Percentiles rank a stretch among this genome's conserved stretches.
Conservation (phyloP, 2,113 vertebrate species). For the Antigone vipio region DNA sequence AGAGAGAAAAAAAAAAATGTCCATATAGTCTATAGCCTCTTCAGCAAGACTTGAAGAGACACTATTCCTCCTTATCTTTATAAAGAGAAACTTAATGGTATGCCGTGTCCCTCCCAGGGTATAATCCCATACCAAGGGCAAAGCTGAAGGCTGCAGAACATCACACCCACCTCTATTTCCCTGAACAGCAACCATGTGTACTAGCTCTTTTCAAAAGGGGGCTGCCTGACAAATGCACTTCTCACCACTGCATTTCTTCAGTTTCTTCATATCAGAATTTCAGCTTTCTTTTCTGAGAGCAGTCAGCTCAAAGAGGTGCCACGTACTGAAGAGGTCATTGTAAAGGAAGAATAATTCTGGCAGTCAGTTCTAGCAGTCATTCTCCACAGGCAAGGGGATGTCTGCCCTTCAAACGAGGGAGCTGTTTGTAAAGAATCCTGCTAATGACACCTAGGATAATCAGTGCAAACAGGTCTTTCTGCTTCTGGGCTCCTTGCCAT, state of each 20-base stretch:
- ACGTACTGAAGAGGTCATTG: background rate
- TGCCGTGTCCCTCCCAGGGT: background rate
- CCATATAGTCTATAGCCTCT: background rate
- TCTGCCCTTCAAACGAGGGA: conserved; percentile 5
- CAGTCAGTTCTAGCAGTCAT: background rate
- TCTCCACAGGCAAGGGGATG: background rate
- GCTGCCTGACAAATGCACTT: background rate
- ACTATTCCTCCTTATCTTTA: background rate
- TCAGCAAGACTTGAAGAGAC: background rate
- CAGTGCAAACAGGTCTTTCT: conserved; percentile 63
- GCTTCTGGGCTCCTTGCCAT: conserved; percentile 55
- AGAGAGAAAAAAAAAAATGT: background rate
- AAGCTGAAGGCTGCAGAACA: background rate
- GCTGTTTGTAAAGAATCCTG: conserved; percentile 33
- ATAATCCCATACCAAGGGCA: background rate
- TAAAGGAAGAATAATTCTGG: background rate
- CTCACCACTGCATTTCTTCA: background rate
- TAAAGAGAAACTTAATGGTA: background rate
- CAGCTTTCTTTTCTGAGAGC: background rate
- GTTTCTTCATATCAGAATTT: background rate
- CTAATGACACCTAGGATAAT: conserved; percentile 35
- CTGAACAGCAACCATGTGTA: background rate
- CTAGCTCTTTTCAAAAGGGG: background rate
- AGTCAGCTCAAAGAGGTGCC: background rate
- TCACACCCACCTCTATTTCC: background rate